These are phyloP conservation scores for Macquaria australasica DNA, from an alignment of 2,113 vertebrate genomes.

Conservation along the genomic window DNA sequence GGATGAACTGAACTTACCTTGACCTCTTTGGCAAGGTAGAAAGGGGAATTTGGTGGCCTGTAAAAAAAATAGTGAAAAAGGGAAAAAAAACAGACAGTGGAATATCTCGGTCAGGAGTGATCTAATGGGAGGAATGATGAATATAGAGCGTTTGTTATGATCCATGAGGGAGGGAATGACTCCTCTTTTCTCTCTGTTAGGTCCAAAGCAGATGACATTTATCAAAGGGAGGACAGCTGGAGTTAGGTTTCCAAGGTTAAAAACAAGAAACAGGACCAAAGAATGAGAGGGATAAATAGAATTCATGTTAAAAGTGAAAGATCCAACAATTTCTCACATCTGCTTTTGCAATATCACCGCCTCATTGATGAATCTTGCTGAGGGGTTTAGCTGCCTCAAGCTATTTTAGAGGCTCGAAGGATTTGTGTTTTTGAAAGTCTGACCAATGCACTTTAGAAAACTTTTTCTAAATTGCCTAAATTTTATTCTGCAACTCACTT, in stretches of 20 bases:
- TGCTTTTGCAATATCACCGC: slow-evolving; percentile 1
- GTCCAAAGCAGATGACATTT: slow-evolving; percentile 59
- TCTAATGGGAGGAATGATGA: slow-evolving; percentile 64
- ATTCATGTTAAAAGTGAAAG: not conserved
- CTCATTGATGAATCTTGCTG: not conserved
- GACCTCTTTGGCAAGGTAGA: slow-evolving; percentile 56
- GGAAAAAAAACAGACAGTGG: slow-evolving; percentile 22
- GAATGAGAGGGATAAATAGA: not conserved
- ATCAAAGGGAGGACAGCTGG: slow-evolving; percentile 55
- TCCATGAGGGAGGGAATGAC: slow-evolving; percentile 51
- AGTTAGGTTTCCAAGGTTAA: slow-evolving; percentile 48
- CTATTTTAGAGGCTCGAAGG: not conserved
- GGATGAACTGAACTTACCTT: slow-evolving; percentile 67
- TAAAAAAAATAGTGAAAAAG: slow-evolving; percentile 21
- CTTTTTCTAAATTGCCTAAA: not conserved
- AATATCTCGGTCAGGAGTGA: slow-evolving; percentile 57
- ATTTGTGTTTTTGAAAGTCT: slow-evolving; percentile 2
- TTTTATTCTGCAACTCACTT: not conserved
- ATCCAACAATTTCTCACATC: not conserved
- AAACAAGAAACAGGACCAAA: slow-evolving; percentile 31
- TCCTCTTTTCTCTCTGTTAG: slow-evolving; percentile 56
- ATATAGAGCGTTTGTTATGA: slow-evolving; percentile 55
- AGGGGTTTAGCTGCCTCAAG: not conserved
- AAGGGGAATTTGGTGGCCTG: slow-evolving; percentile 38
- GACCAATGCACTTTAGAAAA: not conserved